phyloP scores from a whole-genome alignment of 2,113 vertebrate species.

The Laterallus jamaicensis region DNA sequence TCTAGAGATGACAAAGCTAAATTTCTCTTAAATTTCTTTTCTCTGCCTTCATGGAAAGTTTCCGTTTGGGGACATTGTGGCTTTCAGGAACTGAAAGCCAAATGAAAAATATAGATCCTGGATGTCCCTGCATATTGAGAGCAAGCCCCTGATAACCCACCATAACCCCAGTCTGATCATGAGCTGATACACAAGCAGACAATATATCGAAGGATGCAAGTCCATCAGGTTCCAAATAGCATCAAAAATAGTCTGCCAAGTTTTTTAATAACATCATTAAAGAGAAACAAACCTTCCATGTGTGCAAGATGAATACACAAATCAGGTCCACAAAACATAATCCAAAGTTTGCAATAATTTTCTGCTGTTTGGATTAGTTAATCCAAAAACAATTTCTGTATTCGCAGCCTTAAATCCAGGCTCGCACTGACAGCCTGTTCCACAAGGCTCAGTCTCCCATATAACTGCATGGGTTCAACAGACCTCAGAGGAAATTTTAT shows the following conservation, averaged over 20 bases:
- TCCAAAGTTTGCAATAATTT: neutral
- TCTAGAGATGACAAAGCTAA: neutral
- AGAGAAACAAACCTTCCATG: neutral
- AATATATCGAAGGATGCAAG: neutral
- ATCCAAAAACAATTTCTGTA: neutral
- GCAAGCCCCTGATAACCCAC: neutral
- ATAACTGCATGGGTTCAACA: neutral
- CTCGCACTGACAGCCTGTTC: neutral
- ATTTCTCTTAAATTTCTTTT: neutral
- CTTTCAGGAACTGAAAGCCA: neutral
- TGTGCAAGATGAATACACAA: neutral
- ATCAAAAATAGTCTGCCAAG: neutral
- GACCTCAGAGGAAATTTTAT: neutral
- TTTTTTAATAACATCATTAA: neutral
- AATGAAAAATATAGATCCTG: neutral
- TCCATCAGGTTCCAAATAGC: neutral
- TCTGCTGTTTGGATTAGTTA: neutral
- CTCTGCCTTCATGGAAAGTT: neutral
- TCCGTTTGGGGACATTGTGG: neutral
- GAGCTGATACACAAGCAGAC: neutral
- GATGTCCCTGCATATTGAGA: neutral
- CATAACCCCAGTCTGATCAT: neutral
- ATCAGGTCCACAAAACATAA: neutral
- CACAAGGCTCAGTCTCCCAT: neutral
- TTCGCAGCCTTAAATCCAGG: neutral